Base-by-base conservation (phyloP, 2,797 vertebrate species). In the Apogon hyalosoma region DNA sequence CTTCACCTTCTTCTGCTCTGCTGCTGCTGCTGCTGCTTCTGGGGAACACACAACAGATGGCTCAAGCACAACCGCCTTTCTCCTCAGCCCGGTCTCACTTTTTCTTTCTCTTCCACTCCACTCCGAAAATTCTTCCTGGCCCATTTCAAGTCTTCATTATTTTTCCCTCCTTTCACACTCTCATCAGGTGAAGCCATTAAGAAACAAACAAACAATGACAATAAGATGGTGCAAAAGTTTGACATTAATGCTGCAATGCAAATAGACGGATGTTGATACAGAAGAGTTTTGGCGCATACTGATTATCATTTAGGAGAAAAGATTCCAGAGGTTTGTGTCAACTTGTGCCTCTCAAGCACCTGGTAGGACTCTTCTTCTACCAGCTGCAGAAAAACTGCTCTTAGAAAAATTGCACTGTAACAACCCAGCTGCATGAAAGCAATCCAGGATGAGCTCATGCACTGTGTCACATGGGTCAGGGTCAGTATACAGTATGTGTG, bases 1-100 rank as follows among this genome's bases (percentile, higher is more conserved):
- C 95, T 95, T 92, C 88, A 98, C 96, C 95, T 96, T 96, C 93
- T 96, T 96, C 89, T 95, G 94, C 86, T 95, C 92, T 63, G 58
- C 86, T 72, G 63, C 73, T 62, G 63, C 73, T 79, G 77, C 63
- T 56, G 94, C 95, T 84, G 93, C 79, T 84, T 95, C 95, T 79
- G 95, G 93, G 86, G 90, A 94, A 87, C 93, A 76, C 73, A 82
- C 83, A 96, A 88, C 94, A 96, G 93, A 98, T 97, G 80, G 96
- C 96, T 63, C 92, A 92, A 83, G 94, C 73, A 69, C 84, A 90
- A 68, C 89, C 90, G 79, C 87, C 94, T 81, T 76, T 77, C 60
- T 92, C 86, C 63, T 90, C 84, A 41, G 63, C 53, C n/a, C 52
- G 42, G 68, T 41, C 71, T 75, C 48, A 43, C 73, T 60, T 73